phyloP scores from a whole-genome alignment of 2,888 invertebrate genomes.

The Euplagia quadripunctaria region DNA sequence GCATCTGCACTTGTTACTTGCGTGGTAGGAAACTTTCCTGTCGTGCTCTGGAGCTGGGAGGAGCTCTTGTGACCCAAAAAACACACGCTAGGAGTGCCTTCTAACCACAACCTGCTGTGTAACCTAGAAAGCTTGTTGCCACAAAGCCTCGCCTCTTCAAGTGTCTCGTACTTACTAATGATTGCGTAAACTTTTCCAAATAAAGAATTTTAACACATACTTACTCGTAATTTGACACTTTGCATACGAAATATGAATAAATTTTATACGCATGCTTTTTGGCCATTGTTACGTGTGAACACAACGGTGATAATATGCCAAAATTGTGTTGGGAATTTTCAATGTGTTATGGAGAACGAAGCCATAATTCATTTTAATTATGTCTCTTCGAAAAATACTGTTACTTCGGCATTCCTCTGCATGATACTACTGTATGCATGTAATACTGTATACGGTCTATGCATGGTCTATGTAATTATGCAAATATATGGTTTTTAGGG shows the following conservation, averaged over 20 bases:
- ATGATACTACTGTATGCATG: not conserved
- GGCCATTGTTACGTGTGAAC: constrained; percentile 39
- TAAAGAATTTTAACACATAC: constrained; percentile 23
- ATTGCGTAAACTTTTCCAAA: constrained; percentile 13
- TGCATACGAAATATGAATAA: constrained; percentile 42
- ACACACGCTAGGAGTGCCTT: no score
- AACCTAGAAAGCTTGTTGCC: no score
- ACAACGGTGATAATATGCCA: constrained; percentile 20
- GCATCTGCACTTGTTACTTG: no score
- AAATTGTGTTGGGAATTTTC: constrained; percentile 18
- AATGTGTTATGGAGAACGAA: constrained; percentile 7
- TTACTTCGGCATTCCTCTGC: constrained; percentile 7
- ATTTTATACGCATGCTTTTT: constrained; percentile 36
- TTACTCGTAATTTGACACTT: constrained; percentile 22
- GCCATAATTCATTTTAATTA: constrained; percentile 19
- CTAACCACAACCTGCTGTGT: no score
- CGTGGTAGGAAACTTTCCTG: no score
- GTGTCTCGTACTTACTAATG: not conserved
- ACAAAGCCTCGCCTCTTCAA: not conserved
- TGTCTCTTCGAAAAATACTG: constrained; percentile 3
- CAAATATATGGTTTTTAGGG: not conserved
- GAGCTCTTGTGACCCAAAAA: no score
- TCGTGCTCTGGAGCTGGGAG: no score
- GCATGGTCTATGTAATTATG: not conserved
- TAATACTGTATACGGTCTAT: not conserved